Evolutionary conservation across 92 coral and sea anemone genomes (phyloP).

Genomic region (Zoanthus sansibaricus): DNA sequence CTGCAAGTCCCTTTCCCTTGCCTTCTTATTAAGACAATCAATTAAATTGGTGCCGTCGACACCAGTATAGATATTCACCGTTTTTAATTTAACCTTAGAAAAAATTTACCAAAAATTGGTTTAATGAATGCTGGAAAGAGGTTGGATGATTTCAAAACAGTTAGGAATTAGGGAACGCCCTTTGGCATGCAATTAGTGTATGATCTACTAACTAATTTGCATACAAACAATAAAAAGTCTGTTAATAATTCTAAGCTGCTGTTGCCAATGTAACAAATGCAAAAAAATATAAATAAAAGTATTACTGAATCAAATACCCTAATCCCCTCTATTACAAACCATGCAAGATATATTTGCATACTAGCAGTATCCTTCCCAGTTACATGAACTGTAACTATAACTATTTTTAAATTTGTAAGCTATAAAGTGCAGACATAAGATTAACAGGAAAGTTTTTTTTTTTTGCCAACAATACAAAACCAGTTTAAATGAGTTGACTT

Average conservation of each 20-base stretch:
- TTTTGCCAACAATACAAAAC: conserved; percentile 13
- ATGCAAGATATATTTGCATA: conserved; percentile 32
- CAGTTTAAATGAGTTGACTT: conserved; percentile 3
- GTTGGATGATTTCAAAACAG: conserved; percentile 28
- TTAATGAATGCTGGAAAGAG: conserved; percentile 27
- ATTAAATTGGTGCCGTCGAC: conserved; percentile 14
- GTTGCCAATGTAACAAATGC: conserved; percentile 28
- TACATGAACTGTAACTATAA: conserved; percentile 9
- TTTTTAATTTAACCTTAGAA: conserved; percentile 26
- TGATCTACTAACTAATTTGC: conserved; percentile 26
- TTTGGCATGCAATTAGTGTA: conserved; percentile 29
- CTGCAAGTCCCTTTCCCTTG: conserved; percentile 20
- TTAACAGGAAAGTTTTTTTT: conserved; percentile 15
- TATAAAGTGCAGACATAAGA: conserved; percentile 17
- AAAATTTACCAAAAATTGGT: conserved; percentile 28
- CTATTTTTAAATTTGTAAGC: conserved; percentile 14
- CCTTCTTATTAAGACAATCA: conserved; percentile 29
- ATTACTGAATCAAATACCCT: conserved; percentile 32
- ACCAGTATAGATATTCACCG: conserved; percentile 19
- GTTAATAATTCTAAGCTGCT: conserved; percentile 27
- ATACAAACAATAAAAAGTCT: conserved; percentile 26
- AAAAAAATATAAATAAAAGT: conserved; percentile 10
- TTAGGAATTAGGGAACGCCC: conserved; percentile 9
- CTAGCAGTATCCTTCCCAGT: conserved; percentile 29
- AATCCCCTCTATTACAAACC: conserved; percentile 32